Base-by-base conservation (phyloP, 2,113 vertebrate species). In the Callionymus lyra region DNA sequence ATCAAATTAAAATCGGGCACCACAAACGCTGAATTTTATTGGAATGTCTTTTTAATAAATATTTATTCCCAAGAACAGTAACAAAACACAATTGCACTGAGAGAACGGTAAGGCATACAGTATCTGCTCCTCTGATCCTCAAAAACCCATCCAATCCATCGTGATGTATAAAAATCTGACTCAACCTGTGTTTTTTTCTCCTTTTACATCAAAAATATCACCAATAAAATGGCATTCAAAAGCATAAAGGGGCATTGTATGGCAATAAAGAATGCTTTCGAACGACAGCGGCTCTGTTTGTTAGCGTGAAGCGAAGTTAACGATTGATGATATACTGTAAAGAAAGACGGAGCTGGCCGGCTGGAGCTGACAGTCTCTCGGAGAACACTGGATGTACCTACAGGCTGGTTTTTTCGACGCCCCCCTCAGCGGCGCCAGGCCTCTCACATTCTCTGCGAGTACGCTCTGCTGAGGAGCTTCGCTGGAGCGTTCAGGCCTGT, bases 71-170 rank as follows among this genome's bases (percentile, higher is more conserved):
- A 74, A 76, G 61, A 74, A 75, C 66, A 77, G 73, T 76, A 75
- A 80, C 67, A 83, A 82, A 82, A 82, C 72, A 79, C 55, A 63
- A 74, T 77, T 61, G 70, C 74, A 81, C 63, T 59, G 58, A 62
- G 21, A 77, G 77, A 77, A 76, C 60, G 68, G 71, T 84, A 84
- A 82, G 82, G 80, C 80, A 82, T 76, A n/a, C n/a, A n/a, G n/a
- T n/a, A 61, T 76, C 78, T 63, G 45, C 61, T 79, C 34, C 34
- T 41, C 55, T 68, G 38, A 32, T 56, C 56, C 34, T 34, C 61
- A 44, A 70, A 56, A 45, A 50, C 9, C 42, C 38, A 37, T 48
- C 64, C 37, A 51, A 60, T 45, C 16, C 1, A 3, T 39, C 49
- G 59, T 68, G 18, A 63, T 53, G 63, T 65, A 36, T 63, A 27